phyloP scores from a whole-genome alignment of 2,888 invertebrate genomes.

The Lacanobia wlatinum region DNA sequence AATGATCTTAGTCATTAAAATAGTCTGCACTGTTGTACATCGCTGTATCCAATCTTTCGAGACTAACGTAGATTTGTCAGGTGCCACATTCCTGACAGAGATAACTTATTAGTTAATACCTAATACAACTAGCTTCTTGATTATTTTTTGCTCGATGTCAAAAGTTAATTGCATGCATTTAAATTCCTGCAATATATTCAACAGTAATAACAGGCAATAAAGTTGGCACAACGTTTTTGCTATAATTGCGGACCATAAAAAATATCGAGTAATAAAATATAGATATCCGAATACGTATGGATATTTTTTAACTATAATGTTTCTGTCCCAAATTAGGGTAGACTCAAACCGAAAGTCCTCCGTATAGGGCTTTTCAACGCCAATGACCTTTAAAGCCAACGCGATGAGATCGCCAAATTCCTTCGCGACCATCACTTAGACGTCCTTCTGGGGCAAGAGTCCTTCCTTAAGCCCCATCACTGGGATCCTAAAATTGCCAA shows the following conservation, averaged over 20 bases:
- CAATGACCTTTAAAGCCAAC: no score
- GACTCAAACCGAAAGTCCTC: no score
- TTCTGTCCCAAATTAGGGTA: conserved; percentile 9
- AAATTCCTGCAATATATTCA: conserved; percentile 34
- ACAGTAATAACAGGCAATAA: conserved; percentile 37
- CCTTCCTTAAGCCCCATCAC: no score
- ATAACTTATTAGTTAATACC: conserved; percentile 22
- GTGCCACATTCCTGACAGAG: conserved; percentile 26
- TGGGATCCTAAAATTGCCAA: no score
- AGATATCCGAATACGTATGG: conserved; percentile 24
- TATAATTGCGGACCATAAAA: conserved; percentile 54
- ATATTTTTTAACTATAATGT: conserved; percentile 37
- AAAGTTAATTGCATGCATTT: conserved; percentile 37
- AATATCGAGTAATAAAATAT: conserved; percentile 41
- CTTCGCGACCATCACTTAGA: no score
- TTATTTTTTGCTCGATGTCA: conserved; percentile 42
- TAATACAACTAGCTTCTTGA: background rate
- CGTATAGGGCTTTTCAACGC: no score
- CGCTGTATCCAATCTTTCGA: conserved; percentile 45
- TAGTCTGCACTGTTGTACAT: conserved; percentile 45
- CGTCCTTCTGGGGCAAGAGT: no score
- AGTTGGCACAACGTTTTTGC: conserved; percentile 26
- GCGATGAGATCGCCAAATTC: no score
- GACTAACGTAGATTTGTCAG: conserved; percentile 37
- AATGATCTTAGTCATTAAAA: conserved; percentile 60